phyloP scores from a whole-genome alignment of 2,888 invertebrate genomes.

The Mesochorus sp. region DNA sequence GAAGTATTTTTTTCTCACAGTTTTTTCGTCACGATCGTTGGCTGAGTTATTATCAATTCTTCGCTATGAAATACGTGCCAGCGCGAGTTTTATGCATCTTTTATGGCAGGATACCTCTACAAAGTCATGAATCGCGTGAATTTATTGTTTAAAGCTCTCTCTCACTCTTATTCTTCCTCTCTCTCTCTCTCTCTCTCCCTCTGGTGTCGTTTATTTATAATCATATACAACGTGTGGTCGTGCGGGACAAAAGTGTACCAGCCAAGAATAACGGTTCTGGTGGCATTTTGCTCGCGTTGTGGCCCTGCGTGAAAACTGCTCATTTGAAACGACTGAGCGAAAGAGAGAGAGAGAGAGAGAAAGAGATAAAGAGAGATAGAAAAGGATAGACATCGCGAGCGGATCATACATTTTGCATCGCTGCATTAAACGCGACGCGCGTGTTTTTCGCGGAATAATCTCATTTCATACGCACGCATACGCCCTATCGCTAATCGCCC shows the following conservation, averaged over 20 bases:
- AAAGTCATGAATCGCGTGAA: conserved; percentile 32
- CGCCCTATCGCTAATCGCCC: conserved; percentile 8
- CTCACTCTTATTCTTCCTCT: too few relatives aligned
- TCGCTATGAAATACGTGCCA: neutral
- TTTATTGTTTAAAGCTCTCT: conserved; percentile 28
- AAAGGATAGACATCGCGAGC: neutral
- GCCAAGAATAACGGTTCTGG: conserved; percentile 58
- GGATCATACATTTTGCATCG: conserved; percentile 65
- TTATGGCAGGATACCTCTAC: conserved; percentile 8
- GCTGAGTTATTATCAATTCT: neutral
- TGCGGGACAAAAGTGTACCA: conserved; percentile 69
- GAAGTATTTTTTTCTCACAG: neutral
- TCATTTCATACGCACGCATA: conserved; percentile 1
- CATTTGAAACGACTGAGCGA: neutral
- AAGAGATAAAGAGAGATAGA: neutral
- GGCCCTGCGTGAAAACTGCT: conserved; percentile 1
- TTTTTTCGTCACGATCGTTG: neutral
- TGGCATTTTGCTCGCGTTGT: conserved; percentile 15
- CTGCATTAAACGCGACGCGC: conserved; percentile 50
- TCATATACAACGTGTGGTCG: conserved; percentile 56
- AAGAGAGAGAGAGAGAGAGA: neutral
- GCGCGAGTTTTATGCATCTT: conserved; percentile 1
- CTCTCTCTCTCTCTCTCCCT: too few relatives aligned
- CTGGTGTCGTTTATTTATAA: conserved; percentile 69
- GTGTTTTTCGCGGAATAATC: too few relatives aligned